Evolutionary conservation across 2,113 vertebrate species (phyloP).

Genomic region (Anarrhichthys ocellatus): DNA sequence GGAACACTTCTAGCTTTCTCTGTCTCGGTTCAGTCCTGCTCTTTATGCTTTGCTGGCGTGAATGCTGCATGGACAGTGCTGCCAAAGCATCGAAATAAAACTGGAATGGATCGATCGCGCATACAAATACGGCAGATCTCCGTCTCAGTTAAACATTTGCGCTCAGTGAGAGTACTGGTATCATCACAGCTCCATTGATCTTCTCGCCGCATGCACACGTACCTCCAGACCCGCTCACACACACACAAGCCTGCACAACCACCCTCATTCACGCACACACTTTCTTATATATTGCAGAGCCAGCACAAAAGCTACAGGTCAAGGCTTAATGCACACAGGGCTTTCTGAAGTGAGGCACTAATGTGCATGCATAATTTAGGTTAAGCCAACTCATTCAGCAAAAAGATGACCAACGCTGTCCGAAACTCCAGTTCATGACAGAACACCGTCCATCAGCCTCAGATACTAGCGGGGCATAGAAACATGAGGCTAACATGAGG

Average conservation of each 20-base stretch:
- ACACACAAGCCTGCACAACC: background rate
- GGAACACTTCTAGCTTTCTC: background rate
- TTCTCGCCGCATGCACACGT: background rate
- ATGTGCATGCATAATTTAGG: background rate
- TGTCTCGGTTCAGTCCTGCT: background rate
- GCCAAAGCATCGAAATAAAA: background rate
- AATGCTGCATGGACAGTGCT: background rate
- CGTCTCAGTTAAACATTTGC: constrained; percentile 15
- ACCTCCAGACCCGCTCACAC: background rate
- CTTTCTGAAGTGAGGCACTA: background rate
- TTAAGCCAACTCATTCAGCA: background rate
- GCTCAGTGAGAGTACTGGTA: constrained; percentile 7
- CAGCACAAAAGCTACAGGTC: constrained; percentile 48
- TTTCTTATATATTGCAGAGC: constrained; percentile 21
- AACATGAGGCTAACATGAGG: background rate
- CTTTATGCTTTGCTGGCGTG: background rate
- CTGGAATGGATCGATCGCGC: background rate
- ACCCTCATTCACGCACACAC: constrained; percentile 10
- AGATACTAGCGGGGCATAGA: background rate
- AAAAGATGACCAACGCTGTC: background rate
- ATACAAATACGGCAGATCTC: constrained; percentile 35
- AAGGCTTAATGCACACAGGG: constrained; percentile 34
- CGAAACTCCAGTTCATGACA: background rate
- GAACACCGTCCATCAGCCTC: background rate
- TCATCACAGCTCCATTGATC: constrained; percentile 45